phyloP scores from a whole-genome alignment of 2,113 vertebrate genomes.

The Albula goreensis region DNA sequence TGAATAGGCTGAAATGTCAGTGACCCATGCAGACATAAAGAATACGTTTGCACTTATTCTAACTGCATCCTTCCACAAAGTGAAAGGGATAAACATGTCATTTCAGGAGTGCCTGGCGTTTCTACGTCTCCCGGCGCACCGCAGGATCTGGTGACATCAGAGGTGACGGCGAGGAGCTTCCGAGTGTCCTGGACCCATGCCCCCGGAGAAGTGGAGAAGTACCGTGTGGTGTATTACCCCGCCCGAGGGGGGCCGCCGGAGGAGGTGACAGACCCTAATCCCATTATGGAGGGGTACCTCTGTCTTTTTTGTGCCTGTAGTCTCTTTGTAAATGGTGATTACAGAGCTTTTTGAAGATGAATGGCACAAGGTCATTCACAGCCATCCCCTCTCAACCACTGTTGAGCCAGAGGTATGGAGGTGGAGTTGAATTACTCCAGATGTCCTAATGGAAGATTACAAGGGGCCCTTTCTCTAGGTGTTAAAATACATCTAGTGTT shows the following conservation, averaged over 20 bases:
- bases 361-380: neutral
- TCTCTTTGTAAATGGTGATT: neutral
- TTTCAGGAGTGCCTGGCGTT: constrained; percentile 62
- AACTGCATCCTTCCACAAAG: neutral
- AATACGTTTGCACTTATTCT: neutral
- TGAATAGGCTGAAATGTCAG: neutral
- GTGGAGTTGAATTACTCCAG: neutral
- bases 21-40: neutral
- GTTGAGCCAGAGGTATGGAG: neutral
- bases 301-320: neutral
- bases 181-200: constrained; percentile 85
- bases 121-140: constrained; percentile 65
- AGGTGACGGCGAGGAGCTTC: constrained; percentile 89
- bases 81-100: neutral
- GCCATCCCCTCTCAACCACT: neutral
- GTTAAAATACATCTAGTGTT: neutral
- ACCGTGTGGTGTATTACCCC: constrained; percentile 92
- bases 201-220: constrained; percentile 86
- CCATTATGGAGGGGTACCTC: constrained; percentile 5
- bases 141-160: constrained; percentile 80
- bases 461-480: too few relatives aligned
- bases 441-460: neutral
- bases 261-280: constrained; percentile 71
- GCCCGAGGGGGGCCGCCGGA: constrained; percentile 87
- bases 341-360: neutral